A percentile compares a stretch with the other conserved stretches of the same genome.
These are phyloP conservation scores for Cotesia chilonis DNA, from an alignment of 1,140 invertebrate species.

Conservation along the genomic window DNA sequence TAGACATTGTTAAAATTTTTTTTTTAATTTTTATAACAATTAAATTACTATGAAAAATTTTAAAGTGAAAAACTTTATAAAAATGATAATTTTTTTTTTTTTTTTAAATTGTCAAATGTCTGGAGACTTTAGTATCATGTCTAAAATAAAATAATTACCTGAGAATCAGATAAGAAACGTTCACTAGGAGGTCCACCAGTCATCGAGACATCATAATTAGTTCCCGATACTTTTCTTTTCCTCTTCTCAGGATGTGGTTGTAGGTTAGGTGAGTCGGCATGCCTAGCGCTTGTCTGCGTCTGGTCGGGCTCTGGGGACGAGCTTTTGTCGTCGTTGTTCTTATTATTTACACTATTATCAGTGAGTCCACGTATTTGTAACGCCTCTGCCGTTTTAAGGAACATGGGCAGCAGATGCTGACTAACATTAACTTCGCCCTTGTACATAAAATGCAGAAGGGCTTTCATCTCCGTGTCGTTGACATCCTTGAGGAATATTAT, in stretches of 20 bases:
- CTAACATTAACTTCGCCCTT: slow-evolving; percentile 90
- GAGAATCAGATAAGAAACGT: slow-evolving; percentile 72
- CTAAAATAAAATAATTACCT: slow-evolving; percentile 60
- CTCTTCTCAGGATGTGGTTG: slow-evolving; percentile 69
- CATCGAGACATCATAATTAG: slow-evolving; percentile 72
- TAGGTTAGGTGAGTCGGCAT: slow-evolving; percentile 56
- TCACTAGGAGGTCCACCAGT: slow-evolving; percentile 71
- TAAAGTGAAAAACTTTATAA: not conserved
- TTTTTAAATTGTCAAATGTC: too few relatives aligned
- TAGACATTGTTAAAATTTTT: slow-evolving; percentile 1
- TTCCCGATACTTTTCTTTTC: slow-evolving; percentile 74
- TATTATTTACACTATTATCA: slow-evolving; percentile 76
- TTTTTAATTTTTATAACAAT: not conserved
- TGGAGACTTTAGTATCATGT: not conserved
- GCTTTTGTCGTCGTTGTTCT: slow-evolving; percentile 54
- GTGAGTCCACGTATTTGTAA: slow-evolving; percentile 90
- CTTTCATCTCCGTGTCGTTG: slow-evolving; percentile 85
- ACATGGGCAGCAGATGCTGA: slow-evolving; percentile 85
- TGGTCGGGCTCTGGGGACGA: slow-evolving; percentile 58
- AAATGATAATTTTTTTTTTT: too few relatives aligned
- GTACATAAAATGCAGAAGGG: slow-evolving; percentile 89
- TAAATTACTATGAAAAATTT: too few relatives aligned
- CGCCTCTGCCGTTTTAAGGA: slow-evolving; percentile 90
- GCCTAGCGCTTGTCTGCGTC: slow-evolving; percentile 51
- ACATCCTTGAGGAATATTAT: slow-evolving; percentile 93